These are phyloP conservation scores for Indicator maculatus DNA, from an alignment of 2,113 vertebrate genomes.

Conservation along the genomic window DNA sequence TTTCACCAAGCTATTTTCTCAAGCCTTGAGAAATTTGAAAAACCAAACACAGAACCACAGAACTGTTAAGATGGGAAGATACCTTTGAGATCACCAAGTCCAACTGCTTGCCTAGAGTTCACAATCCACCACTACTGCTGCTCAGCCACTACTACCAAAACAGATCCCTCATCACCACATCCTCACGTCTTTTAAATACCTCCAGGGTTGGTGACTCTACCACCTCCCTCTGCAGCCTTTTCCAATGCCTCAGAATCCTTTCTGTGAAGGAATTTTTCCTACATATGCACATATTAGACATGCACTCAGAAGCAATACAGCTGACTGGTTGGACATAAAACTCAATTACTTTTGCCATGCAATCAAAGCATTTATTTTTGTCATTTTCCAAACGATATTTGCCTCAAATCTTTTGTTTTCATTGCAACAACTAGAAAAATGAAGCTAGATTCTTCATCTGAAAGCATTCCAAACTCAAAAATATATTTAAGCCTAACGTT, in stretches of 20 bases:
- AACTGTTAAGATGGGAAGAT: too few relatives aligned
- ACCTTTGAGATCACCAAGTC: too few relatives aligned
- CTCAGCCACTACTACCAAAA: too few relatives aligned
- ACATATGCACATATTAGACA: neutral
- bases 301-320: neutral
- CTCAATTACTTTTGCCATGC: slow-evolving; percentile 52
- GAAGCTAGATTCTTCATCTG: neutral
- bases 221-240: too few relatives aligned
- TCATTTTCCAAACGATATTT: slow-evolving; percentile 45
- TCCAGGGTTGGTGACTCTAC: too few relatives aligned
- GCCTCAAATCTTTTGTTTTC: slow-evolving; percentile 22
- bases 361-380: slow-evolving; percentile 48
- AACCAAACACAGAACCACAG: neutral
- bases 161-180: too few relatives aligned
- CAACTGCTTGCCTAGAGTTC: too few relatives aligned
- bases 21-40: neutral
- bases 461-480: neutral
- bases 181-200: too few relatives aligned
- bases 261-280: too few relatives aligned
- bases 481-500: slow-evolving; percentile 61
- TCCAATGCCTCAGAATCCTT: too few relatives aligned
- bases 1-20: neutral
- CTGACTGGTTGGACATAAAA: slow-evolving; percentile 44
- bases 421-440: neutral
- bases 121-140: too few relatives aligned